Conservation (phyloP, 1,140 invertebrate species). For the Camponotus vicinus region DNA sequence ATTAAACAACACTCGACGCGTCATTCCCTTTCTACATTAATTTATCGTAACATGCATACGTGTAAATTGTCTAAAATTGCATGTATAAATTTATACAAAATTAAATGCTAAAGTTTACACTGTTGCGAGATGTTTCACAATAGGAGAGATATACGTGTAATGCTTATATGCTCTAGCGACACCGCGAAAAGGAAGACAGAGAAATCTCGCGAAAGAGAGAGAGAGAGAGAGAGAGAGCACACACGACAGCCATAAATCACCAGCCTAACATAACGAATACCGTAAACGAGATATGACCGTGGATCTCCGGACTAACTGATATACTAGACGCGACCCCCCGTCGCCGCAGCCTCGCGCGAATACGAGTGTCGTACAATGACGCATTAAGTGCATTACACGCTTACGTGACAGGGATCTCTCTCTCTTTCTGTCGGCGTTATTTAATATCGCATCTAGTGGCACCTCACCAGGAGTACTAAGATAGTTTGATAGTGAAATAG, state of each 20-base stretch:
- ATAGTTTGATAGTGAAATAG: neutral
- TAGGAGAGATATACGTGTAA: neutral
- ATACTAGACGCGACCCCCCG: conserved; percentile 80
- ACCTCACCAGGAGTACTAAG: conserved; percentile 33
- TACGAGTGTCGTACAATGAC: conserved; percentile 63
- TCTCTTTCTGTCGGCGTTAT: conserved; percentile 18
- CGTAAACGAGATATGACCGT: conserved; percentile 73
- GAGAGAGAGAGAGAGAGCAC: neutral
- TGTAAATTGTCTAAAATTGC: too few species aligned
- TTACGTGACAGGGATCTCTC: neutral
- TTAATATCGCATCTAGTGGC: conserved; percentile 52
- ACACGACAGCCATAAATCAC: conserved; percentile 68
- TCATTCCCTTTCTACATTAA: too few species aligned
- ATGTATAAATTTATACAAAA: neutral
- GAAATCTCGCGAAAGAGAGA: too few species aligned
- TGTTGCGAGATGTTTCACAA: neutral
- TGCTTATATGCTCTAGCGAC: neutral
- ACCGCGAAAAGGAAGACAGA: neutral
- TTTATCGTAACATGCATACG: too few species aligned
- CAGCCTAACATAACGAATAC: conserved; percentile 64
- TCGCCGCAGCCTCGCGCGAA: conserved; percentile 64
- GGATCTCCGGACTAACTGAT: conserved; percentile 73
- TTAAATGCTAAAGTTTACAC: neutral
- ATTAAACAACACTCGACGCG: neutral
- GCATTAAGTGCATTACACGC: conserved; percentile 61